Conservation (phyloP, 2,113 vertebrate genomes). For the Sprattus sprattus region DNA sequence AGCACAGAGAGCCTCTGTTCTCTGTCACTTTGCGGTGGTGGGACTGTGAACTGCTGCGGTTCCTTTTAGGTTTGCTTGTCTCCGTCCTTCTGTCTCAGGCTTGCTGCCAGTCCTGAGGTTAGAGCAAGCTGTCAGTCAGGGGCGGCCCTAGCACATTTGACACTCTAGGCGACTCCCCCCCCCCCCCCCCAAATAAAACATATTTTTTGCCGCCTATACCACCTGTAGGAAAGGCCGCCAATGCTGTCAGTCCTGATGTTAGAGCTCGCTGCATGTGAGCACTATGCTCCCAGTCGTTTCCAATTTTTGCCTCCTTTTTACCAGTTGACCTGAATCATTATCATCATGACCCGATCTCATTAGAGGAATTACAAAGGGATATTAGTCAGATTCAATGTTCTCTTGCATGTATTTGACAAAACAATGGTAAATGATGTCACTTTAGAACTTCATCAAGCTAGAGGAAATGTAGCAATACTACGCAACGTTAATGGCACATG, state of each 20-base stretch:
- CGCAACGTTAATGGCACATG: background rate
- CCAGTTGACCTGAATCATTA: background rate
- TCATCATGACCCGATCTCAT: background rate
- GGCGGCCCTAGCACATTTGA: no score
- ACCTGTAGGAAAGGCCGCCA: no score
- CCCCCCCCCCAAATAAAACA: no score
- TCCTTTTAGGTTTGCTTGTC: background rate
- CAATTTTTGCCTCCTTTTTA: background rate
- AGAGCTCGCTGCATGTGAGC: background rate
- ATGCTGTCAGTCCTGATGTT: background rate
- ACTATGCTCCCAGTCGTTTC: background rate
- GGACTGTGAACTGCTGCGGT: background rate
- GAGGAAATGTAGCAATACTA: background rate
- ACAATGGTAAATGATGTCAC: background rate
- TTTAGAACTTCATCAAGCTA: background rate
- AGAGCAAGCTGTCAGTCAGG: background rate
- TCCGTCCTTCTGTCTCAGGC: background rate
- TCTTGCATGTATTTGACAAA: background rate
- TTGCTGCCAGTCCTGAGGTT: background rate
- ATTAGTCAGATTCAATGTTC: background rate
- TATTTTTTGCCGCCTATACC: no score
- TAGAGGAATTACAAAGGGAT: background rate
- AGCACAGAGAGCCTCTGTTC: slow-evolving; percentile 28
- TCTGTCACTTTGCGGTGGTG: background rate
- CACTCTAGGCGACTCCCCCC: no score